Evolutionary conservation across 2,888 invertebrate genomes (phyloP), one percentile per base, ranked within the genome.

Genomic region (Kuschelorhynchus macadamiae): DNA sequence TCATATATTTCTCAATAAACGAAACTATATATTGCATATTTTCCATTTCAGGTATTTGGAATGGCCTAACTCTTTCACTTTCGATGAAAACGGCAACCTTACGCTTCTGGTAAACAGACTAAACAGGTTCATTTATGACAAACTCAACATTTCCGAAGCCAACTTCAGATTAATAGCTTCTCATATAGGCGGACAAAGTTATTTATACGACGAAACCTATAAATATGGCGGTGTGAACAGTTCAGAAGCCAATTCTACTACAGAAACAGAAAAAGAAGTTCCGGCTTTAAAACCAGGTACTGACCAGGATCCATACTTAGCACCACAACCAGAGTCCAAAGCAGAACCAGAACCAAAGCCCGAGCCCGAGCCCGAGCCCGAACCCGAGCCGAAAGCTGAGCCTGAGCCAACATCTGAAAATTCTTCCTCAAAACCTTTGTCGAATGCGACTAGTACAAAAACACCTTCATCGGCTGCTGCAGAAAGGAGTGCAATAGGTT

Each of bases 51-150:
- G 53, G 32, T 71, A 65, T 76, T 87, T 92, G 72, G 92, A 92
- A 80, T 92, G 92, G 92, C 87, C 90, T 0, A 91, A 90, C 77
- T 88, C 90, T 2, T 91, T 92, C 79, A 86, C 88, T 1, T 90
- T 92, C 76, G 91, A 91, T 77, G 86, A 86, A 66, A 81, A 84
- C 55, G 91, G 91, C 21, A 89, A 89, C 77, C 82, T 92, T 5
- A 91, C 88, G 79, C 88, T 89, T 8, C 85, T 91, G 8, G 85
- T 91, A n/a, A 92, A 92, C 81, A 85, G 88, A 52, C 81, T 92
- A 70, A 90, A 89, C 74, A 89, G 88, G 79, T 90, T 90, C 77
- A 86, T 91, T 33, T 88, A 87, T 72, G 86, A 87, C 64, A 87
- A 86, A 63, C 85, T 91, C 46, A 86, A 89, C 71, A 74, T 85